Base-by-base conservation (phyloP, 1,140 invertebrate species). In the Apis dorsata region DNA sequence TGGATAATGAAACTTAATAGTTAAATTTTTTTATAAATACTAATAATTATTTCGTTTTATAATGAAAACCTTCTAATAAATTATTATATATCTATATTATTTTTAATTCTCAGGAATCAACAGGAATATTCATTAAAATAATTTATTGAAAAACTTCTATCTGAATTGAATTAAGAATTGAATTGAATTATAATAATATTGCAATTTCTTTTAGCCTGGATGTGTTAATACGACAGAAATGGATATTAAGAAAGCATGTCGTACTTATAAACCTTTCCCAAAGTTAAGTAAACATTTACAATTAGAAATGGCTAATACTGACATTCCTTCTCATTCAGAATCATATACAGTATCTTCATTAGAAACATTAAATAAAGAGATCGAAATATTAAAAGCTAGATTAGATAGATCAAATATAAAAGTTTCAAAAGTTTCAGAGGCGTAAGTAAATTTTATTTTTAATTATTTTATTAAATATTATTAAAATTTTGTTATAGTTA, bases 211-310 rank as follows among this genome's bases (percentile, higher is more conserved):
- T 79, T 90, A 98, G 97, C 99, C 99, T 60, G 99, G 99, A 44
- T 99, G 98, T 94, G 98, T 99, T 8, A 99, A 99, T 94, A 99
- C 99, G 13, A 99, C 99, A 1, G 99, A 99, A 94, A 95, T 99
- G 91, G 98, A 99, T 94, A 99, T 99, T 59, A 99, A 98, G 92
- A 99, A 99, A 94, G 96, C 98, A 53, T 99, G 98, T 92, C 95
- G 98, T 80, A 97, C 96, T 91, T 97, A 97, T 88, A 96, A 96
- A 90, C 96, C 97, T 17, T 94, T 94, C 74, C 92, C 95, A 63
- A 95, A 95, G 65, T 93, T 93, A 49, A 93, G 93, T 73, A 94
- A 95, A 91, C 94, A 94, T 90, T 90, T 94, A 81, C 94, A 94
- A 86, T 88, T 95, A 69, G 94, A 93, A 74, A 85, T 92, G 68